Evolutionary conservation across 1,140 invertebrate genomes (phyloP).

Genomic region (Camponotus pennsylvanicus): DNA sequence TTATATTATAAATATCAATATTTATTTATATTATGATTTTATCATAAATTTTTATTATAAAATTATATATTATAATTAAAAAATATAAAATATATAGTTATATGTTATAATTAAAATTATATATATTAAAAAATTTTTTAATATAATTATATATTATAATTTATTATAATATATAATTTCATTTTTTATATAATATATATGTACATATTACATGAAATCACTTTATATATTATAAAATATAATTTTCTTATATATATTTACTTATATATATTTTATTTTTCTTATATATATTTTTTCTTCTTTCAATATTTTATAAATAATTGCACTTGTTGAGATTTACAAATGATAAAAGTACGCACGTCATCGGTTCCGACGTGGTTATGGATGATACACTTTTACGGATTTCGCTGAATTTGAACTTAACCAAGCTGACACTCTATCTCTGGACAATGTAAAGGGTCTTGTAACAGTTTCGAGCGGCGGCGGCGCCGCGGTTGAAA

Average conservation of each 20-base stretch:
- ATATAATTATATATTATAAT: too few relatives aligned
- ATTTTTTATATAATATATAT: background rate
- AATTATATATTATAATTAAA: too few relatives aligned
- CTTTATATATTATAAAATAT: background rate
- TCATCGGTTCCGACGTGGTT: background rate
- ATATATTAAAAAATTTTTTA: too few relatives aligned
- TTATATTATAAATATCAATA: background rate
- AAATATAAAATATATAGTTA: too few relatives aligned
- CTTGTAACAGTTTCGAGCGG: conserved; percentile 48
- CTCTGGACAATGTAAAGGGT: conserved; percentile 66
- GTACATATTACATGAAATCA: background rate
- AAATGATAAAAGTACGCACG: background rate
- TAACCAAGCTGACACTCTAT: conserved; percentile 36
- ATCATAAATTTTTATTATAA: too few relatives aligned
- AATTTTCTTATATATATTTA: background rate
- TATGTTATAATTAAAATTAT: too few relatives aligned
- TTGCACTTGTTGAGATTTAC: background rate
- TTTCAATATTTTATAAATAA: background rate
- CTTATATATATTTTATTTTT: background rate
- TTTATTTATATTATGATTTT: too few relatives aligned
- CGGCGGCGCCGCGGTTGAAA: conserved; percentile 44
- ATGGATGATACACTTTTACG: background rate
- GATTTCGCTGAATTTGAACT: conserved; percentile 43
- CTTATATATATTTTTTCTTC: background rate
- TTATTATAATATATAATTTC: too few relatives aligned